These are phyloP conservation scores for Mionectes olivaceus DNA, from an alignment of 2,797 vertebrate species.

Conservation along the genomic window DNA sequence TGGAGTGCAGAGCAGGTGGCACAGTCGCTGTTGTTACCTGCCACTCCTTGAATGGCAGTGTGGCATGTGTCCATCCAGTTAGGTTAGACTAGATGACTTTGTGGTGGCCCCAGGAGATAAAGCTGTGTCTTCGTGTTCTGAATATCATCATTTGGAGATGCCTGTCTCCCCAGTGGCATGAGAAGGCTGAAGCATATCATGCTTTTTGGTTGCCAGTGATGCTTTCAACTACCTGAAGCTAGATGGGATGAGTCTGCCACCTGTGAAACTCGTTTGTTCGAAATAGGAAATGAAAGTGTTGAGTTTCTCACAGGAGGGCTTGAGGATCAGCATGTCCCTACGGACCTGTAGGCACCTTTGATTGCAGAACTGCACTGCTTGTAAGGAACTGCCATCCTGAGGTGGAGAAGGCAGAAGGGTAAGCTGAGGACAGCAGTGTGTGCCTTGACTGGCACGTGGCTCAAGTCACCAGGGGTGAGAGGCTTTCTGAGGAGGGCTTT, in stretches of 20 bases:
- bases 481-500: background rate
- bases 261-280: background rate
- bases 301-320: background rate
- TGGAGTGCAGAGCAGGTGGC: background rate
- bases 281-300: background rate
- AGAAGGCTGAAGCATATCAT: background rate
- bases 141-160: background rate
- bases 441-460: background rate
- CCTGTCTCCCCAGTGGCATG: background rate
- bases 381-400: background rate
- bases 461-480: background rate
- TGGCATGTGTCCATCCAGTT: background rate
- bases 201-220: rapidly evolving
- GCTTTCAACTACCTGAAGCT: background rate
- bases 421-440: background rate
- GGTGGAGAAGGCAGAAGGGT: background rate
- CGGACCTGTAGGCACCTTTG: background rate
- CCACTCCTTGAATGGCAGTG: background rate
- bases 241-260: background rate
- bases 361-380: background rate
- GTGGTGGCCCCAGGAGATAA: background rate
- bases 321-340: background rate
- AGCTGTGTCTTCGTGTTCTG: background rate
- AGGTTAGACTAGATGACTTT: background rate
- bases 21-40: background rate